Evolutionary conservation across 2,113 vertebrate species (phyloP).

Genomic region (Nansenia antarctica): DNA sequence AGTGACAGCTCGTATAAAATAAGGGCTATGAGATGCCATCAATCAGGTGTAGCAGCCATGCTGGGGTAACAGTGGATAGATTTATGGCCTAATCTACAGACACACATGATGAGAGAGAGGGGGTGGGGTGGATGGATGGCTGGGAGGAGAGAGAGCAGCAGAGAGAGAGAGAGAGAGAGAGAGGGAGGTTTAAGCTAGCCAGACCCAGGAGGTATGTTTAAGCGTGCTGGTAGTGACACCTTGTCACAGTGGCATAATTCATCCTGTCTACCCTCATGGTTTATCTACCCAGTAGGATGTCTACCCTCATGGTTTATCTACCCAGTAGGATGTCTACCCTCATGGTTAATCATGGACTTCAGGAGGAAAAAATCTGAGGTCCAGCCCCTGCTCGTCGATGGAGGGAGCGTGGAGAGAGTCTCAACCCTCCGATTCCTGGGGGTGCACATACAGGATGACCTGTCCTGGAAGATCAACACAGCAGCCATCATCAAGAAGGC

Average conservation of each 20-base stretch:
- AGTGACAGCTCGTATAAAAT: conserved; percentile 11
- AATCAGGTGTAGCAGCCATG: conserved; percentile 28
- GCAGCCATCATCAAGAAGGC: too few species aligned
- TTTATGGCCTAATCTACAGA: conserved; percentile 28
- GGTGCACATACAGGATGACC: too few species aligned
- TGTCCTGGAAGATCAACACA: too few species aligned
- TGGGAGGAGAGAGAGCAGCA: background rate
- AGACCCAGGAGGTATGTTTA: conserved; percentile 46
- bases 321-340: too few species aligned
- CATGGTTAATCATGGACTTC: too few species aligned
- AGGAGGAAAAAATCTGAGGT: too few species aligned
- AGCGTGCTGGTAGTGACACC: conserved; percentile 48
- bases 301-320: too few species aligned
- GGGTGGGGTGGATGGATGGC: background rate
- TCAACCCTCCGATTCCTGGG: too few species aligned
- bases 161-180: conserved; percentile 25
- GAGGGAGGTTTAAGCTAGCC: background rate
- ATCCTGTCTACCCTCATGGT: too few species aligned
- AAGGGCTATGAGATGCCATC: conserved; percentile 17
- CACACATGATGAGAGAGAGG: background rate
- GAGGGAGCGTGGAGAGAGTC: too few species aligned
- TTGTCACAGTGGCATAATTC: conserved; percentile 63
- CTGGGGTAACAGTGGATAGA: conserved; percentile 27
- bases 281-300: too few species aligned
- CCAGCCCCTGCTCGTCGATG: too few species aligned